Conservation (phyloP, 2,113 vertebrate species). For the Trichechus manatus region DNA sequence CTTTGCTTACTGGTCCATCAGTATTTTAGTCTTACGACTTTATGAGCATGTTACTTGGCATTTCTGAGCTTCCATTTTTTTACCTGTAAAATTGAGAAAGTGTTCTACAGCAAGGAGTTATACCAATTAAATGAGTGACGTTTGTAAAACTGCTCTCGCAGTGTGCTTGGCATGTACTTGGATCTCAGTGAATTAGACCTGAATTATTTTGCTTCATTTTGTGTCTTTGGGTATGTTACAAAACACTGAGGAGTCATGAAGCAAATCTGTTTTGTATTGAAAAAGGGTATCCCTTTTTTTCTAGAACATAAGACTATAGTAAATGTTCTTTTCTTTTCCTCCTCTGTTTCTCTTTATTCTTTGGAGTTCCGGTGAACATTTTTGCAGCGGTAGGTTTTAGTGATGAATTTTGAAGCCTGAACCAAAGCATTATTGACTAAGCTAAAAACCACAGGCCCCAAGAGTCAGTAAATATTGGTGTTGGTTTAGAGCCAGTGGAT, state of each 20-base stretch:
- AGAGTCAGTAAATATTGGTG: conserved; percentile 54
- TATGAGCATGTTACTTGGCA: not conserved
- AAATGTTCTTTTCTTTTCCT: not conserved
- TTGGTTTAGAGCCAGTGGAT: conserved; percentile 52
- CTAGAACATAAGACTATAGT: not conserved
- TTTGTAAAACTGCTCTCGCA: not conserved
- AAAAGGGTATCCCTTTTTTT: not conserved
- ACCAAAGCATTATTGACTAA: conserved; percentile 55
- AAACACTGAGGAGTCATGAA: conserved; percentile 19
- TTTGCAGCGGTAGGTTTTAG: conserved; percentile 34
- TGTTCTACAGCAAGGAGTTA: conserved; percentile 39
- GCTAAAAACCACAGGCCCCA: conserved; percentile 60
- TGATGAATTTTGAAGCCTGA: conserved; percentile 66
- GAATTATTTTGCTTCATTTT: conserved; percentile 48
- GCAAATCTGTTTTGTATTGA: conserved; percentile 39
- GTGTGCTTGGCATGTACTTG: not conserved
- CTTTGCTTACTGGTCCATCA: conserved; percentile 13
- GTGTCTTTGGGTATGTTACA: not conserved
- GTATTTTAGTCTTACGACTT: conserved; percentile 26
- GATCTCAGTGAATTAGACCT: conserved; percentile 15
- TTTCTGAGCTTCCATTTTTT: conserved; percentile 8
- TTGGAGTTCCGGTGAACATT: conserved; percentile 52
- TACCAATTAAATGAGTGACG: not conserved
- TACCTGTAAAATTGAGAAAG: conserved; percentile 25
- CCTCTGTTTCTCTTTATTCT: conserved; percentile 11